Percentiles rank a stretch among this genome's conserved stretches.
Evolutionary conservation across 1,140 invertebrate species (phyloP).

Genomic region (Magallana gigas): DNA sequence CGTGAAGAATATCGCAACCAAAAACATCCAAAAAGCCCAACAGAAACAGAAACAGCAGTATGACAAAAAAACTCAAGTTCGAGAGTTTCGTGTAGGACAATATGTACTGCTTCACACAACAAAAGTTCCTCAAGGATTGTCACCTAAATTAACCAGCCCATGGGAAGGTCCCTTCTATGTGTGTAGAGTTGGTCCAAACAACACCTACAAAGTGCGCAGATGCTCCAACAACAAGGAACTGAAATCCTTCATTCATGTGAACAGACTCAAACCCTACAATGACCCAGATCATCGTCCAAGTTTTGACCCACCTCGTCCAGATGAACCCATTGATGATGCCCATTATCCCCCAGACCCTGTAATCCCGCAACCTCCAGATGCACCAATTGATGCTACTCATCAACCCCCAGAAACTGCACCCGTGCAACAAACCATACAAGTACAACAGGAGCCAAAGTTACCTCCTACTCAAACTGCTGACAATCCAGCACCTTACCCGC

Average conservation of each 20-base stretch:
- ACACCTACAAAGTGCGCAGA: slow-evolving; percentile 44
- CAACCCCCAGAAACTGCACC: too few species aligned
- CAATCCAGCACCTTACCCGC: too few species aligned
- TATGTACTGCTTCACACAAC: slow-evolving; percentile 48
- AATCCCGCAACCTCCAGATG: neutral
- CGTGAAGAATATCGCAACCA: neutral
- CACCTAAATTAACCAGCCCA: slow-evolving; percentile 33
- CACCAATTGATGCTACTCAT: too few species aligned
- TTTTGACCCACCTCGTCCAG: neutral
- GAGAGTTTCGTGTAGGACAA: slow-evolving; percentile 40
- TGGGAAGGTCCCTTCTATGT: slow-evolving; percentile 56
- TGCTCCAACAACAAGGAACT: neutral
- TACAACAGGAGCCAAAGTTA: too few species aligned
- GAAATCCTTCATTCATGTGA: slow-evolving; percentile 23
- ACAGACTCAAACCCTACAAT: slow-evolving; percentile 39
- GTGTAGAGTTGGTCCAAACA: slow-evolving; percentile 42
- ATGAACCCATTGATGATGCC: neutral
- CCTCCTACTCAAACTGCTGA: too few species aligned
- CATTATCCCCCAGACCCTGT: too few species aligned
- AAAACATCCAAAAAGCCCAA: neutral
- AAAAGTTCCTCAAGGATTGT: neutral
- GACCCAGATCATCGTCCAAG: neutral
- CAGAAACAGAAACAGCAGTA: neutral
- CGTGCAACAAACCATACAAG: too few species aligned
- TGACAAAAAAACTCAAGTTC: slow-evolving; percentile 15